Percentiles rank a stretch among this genome's conserved stretches.
Evolutionary conservation across 2,797 vertebrate genomes (phyloP).

Genomic region (Molossus alvarezi): DNA sequence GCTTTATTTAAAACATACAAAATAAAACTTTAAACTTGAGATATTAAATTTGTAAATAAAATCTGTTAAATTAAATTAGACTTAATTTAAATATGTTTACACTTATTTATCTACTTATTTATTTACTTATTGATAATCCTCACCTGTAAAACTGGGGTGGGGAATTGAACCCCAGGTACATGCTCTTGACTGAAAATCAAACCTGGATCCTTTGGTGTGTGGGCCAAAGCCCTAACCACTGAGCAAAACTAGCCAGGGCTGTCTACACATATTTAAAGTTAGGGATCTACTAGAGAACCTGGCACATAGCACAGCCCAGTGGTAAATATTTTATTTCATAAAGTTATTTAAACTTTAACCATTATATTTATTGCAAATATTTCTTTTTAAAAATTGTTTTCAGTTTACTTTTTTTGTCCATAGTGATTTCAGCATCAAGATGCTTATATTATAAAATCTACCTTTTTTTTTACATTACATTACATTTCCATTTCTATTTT

Average conservation of each 20-base stretch:
- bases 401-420: not conserved
- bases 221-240: too few relatives aligned
- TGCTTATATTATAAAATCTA: conserved; percentile 22
- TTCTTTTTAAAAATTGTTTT: not conserved
- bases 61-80: not conserved
- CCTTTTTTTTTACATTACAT: not conserved
- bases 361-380: not conserved
- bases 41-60: not conserved
- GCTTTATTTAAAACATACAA: not conserved
- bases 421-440: not conserved
- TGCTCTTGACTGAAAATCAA: too few relatives aligned
- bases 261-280: not conserved
- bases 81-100: conserved; percentile 1
- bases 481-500: not conserved
- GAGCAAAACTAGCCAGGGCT: too few relatives aligned
- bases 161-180: too few relatives aligned
- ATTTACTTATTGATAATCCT: too few relatives aligned
- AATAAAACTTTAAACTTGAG: not conserved
- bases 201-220: too few relatives aligned
- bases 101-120: not conserved
- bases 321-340: conserved; percentile 38
- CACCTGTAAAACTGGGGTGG: too few relatives aligned
- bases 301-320: not conserved
- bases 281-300: not conserved
- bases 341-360: not conserved